Conservation (phyloP, 2,113 vertebrate species). For the Podarcis cretensis region DNA sequence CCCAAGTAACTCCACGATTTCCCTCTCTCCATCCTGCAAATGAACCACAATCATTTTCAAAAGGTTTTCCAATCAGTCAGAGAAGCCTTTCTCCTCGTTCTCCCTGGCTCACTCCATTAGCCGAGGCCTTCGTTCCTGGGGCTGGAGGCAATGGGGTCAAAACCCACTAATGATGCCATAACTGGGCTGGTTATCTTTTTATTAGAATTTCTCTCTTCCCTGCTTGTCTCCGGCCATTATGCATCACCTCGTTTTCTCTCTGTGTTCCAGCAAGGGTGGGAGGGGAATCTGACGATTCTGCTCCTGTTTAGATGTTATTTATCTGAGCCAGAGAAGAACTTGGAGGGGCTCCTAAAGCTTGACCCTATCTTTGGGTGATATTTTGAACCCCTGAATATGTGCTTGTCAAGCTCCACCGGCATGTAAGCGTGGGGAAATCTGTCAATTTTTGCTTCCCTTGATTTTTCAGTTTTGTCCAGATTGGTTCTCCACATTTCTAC, state of each 20-base stretch:
- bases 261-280: not conserved
- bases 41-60: not conserved
- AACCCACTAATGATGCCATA: constrained; percentile 55
- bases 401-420: not conserved
- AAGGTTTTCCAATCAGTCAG: not conserved
- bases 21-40: not conserved
- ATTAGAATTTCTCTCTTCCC: constrained; percentile 17
- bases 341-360: too few relatives aligned
- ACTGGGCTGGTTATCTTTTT: constrained; percentile 41
- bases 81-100: constrained; percentile 36
- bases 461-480: not conserved
- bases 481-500: not conserved
- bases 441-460: not conserved
- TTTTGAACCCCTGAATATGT: too few relatives aligned
- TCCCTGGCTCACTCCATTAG: constrained; percentile 51
- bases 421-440: not conserved
- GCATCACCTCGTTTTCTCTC: rapidly evolving
- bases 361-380: not conserved
- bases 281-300: not conserved
- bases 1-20: constrained; percentile 24
- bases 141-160: constrained; percentile 59
- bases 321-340: not conserved
- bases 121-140: constrained; percentile 48
- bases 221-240: not conserved
- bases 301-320: not conserved